Evolutionary conservation across 2,797 vertebrate species (phyloP).

Genomic region (Sphenodon punctatus): DNA sequence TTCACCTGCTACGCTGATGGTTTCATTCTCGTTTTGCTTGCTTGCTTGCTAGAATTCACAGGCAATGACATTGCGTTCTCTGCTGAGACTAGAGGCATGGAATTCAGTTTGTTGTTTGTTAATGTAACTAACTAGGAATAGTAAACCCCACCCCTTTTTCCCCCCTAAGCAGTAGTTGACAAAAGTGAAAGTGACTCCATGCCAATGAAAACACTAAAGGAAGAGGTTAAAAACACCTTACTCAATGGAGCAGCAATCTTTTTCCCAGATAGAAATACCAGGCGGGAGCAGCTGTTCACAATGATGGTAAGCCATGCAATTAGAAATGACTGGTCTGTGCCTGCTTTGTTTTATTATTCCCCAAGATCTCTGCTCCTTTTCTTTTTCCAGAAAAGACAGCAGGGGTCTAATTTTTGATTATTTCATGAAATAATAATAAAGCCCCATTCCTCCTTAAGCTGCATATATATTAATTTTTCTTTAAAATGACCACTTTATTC

Average conservation of each 20-base stretch:
- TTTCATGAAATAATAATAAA: no score
- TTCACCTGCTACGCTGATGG: no score
- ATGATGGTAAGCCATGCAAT: conserved; percentile 87
- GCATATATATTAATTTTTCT: not conserved
- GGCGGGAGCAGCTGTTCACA: conserved; percentile 90
- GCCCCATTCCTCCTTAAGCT: no score
- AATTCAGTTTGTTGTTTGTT: not conserved
- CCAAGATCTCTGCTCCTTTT: not conserved
- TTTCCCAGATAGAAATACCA: conserved; percentile 89
- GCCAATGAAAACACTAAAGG: conserved; percentile 81
- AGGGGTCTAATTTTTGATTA: not conserved
- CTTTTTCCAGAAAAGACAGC: conserved; percentile 5
- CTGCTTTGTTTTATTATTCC: not conserved
- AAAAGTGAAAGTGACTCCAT: conserved; percentile 75
- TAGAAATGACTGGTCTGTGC: conserved; percentile 1
- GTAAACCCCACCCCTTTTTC: not conserved
- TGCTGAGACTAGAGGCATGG: no score
- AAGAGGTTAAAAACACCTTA: conserved; percentile 90
- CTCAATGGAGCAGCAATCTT: conserved; percentile 93
- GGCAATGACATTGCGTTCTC: no score
- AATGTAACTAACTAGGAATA: not conserved
- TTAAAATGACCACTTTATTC: conserved; percentile 2
- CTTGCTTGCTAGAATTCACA: no score
- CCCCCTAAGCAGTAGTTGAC: conserved; percentile 85
- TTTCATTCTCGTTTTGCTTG: no score